These are phyloP conservation scores for Diadegma fenestrale DNA, from an alignment of 2,888 invertebrate genomes.

Conservation along the genomic window DNA sequence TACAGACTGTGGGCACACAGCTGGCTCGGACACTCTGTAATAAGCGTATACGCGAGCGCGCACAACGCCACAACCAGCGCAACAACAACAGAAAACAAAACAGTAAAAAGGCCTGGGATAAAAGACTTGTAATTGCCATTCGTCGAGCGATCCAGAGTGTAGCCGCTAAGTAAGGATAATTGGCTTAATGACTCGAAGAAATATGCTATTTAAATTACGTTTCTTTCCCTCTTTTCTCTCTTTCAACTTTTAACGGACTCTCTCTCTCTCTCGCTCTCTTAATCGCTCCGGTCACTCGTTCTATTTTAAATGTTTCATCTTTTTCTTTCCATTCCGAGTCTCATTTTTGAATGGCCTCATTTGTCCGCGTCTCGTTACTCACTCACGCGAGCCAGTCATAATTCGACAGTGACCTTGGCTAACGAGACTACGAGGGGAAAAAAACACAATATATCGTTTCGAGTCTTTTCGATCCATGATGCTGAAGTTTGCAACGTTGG, in stretches of 20 bases:
- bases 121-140: conserved; percentile 78
- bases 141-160: conserved; percentile 71
- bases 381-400: conserved; percentile 4
- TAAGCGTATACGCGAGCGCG: not conserved
- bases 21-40: conserved; percentile 1
- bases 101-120: conserved; percentile 66
- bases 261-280: too few relatives aligned
- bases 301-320: conserved; percentile 15
- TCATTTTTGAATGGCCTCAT: conserved; percentile 19
- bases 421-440: conserved; percentile 32
- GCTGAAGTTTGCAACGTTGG: too few relatives aligned
- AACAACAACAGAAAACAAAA: conserved; percentile 13
- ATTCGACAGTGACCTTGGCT: conserved; percentile 45
- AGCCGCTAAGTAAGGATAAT: conserved; percentile 74
- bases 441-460: not conserved
- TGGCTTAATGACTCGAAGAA: conserved; percentile 73
- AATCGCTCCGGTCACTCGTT: conserved; percentile 16
- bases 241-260: conserved; percentile 57
- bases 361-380: conserved; percentile 36
- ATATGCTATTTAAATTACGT: conserved; percentile 74
- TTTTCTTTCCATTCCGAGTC: conserved; percentile 1
- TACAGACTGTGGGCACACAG: not conserved
- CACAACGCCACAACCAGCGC: too few relatives aligned
- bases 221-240: conserved; percentile 31
- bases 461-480: not conserved